A percentile compares a stretch with the other conserved stretches of the same genome.
These are phyloP conservation scores for Myioborus miniatus DNA, from an alignment of 2,797 vertebrate genomes.

Conservation along the genomic window DNA sequence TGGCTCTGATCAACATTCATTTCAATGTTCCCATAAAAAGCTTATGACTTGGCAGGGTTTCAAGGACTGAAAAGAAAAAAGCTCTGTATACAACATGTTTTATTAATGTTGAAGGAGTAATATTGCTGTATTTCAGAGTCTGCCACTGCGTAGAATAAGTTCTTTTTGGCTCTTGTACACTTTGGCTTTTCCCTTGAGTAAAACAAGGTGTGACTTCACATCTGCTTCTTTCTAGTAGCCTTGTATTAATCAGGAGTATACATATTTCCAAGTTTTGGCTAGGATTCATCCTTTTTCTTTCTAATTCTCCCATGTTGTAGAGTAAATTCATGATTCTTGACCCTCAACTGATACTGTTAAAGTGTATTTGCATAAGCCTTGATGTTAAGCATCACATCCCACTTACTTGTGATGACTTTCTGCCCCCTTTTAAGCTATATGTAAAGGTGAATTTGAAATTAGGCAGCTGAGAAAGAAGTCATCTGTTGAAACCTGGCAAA, in stretches of 20 bases:
- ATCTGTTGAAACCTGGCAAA: slow-evolving; percentile 11
- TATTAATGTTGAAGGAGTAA: slow-evolving; percentile 58
- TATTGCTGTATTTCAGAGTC: slow-evolving; percentile 7
- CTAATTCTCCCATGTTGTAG: background rate
- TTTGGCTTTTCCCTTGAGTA: background rate
- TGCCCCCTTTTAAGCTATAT: background rate
- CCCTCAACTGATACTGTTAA: background rate
- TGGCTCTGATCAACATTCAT: slow-evolving; percentile 44
- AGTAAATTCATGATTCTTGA: background rate
- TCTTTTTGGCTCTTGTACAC: background rate
- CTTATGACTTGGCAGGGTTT: slow-evolving; percentile 54
- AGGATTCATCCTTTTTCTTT: background rate
- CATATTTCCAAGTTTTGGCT: background rate
- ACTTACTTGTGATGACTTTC: slow-evolving; percentile 26
- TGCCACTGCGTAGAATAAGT: background rate
- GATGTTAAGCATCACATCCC: slow-evolving; percentile 40
- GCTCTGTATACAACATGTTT: slow-evolving; percentile 38
- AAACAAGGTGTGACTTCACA: slow-evolving; percentile 21
- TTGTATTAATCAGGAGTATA: background rate
- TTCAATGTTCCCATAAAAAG: slow-evolving; percentile 44
- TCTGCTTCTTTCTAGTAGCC: slow-evolving; percentile 42
- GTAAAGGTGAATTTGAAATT: slow-evolving; percentile 52
- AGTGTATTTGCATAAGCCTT: background rate
- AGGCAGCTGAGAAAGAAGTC: slow-evolving; percentile 17
- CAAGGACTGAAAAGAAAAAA: background rate